Conservation (phyloP, 2,113 vertebrate species). For the Forbesichthys papilliferus region DNA sequence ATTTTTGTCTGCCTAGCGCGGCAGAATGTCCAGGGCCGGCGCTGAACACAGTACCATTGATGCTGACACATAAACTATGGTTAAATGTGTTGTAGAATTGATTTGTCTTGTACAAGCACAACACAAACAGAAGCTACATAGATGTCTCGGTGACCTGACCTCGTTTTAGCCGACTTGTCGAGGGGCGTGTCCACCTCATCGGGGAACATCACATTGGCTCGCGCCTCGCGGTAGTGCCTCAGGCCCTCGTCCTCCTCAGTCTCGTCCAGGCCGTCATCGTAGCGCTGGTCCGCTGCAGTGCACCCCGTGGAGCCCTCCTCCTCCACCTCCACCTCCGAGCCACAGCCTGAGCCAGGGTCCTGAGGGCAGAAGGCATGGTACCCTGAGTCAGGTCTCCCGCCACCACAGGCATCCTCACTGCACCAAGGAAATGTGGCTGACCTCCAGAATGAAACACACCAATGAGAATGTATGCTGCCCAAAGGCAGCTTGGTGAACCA, state of each 20-base stretch:
- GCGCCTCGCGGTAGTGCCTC: slow-evolving; percentile 88
- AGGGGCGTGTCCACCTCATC: slow-evolving; percentile 95
- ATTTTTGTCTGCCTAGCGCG: too few relatives aligned
- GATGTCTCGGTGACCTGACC: slow-evolving; percentile 69
- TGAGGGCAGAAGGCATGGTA: slow-evolving; percentile 29
- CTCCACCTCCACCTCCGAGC: slow-evolving; percentile 71
- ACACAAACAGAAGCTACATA: too few relatives aligned
- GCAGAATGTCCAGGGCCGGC: too few relatives aligned
- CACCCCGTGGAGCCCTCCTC: slow-evolving; percentile 76
- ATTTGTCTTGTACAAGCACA: too few relatives aligned
- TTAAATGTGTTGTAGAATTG: too few relatives aligned
- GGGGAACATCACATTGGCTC: slow-evolving; percentile 91
- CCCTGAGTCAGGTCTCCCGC: background rate
- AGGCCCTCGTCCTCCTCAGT: slow-evolving; percentile 86
- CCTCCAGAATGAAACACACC: background rate
- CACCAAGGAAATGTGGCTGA: background rate
- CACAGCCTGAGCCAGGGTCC: slow-evolving; percentile 57
- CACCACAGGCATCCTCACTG: background rate
- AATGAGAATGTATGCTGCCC: too few relatives aligned
- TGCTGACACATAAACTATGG: too few relatives aligned
- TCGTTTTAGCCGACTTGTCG: slow-evolving; percentile 80
- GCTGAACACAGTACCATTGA: too few relatives aligned
- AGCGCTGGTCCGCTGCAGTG: slow-evolving; percentile 79
- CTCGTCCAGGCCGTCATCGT: slow-evolving; percentile 84
- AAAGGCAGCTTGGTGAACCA: too few relatives aligned